Conservation (phyloP, 2,113 vertebrate species). For the Ptilonorhynchus violaceus region DNA sequence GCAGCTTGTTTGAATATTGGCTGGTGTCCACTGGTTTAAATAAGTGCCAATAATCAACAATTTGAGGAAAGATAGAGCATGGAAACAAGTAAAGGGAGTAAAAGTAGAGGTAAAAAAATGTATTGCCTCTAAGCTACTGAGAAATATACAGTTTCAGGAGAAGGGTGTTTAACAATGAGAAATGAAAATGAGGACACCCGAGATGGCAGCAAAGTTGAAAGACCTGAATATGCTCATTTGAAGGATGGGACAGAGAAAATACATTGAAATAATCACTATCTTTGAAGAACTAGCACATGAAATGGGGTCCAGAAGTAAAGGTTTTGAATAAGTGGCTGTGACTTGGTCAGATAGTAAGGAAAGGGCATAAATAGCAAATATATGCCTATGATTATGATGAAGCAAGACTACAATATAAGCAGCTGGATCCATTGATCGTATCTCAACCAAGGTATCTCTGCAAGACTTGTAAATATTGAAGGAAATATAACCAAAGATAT, state of each 20-base stretch:
- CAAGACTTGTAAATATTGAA: background rate
- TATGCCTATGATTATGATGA: background rate
- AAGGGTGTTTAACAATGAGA: background rate
- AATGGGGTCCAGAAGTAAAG: background rate
- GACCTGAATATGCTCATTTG: background rate
- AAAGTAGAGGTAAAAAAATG: background rate
- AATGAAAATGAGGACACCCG: background rate
- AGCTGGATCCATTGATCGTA: background rate
- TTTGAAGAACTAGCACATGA: background rate
- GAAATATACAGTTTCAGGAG: background rate
- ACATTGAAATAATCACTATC: background rate
- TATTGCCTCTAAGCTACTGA: background rate
- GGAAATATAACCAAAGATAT: background rate
- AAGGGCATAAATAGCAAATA: background rate
- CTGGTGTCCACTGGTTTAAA: background rate
- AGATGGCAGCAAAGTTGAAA: background rate
- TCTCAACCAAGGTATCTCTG: background rate
- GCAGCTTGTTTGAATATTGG: background rate
- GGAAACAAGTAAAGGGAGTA: background rate
- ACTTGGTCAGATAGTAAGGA: background rate
- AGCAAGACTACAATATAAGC: background rate
- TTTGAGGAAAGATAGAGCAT: background rate
- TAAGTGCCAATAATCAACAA: background rate
- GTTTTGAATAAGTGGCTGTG: background rate
- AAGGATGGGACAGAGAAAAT: background rate